phyloP scores from a whole-genome alignment of 2,888 invertebrate genomes.

The Drosophila stalkeri region DNA sequence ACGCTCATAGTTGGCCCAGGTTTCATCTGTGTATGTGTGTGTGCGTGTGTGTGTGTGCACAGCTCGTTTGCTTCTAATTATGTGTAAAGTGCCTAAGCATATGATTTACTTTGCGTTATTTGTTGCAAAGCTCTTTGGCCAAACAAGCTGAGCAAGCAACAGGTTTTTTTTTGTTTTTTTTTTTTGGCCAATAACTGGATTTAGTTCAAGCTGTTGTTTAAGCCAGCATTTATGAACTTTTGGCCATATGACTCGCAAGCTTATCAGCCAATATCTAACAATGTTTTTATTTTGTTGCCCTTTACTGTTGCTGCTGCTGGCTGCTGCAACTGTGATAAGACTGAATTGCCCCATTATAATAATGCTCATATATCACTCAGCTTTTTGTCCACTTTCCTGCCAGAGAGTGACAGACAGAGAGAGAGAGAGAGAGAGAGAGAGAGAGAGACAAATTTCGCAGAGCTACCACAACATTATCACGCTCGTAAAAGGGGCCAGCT shows the following conservation, averaged over 20 bases:
- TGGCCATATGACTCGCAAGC: not conserved
- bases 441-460: slow-evolving; percentile 38
- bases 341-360: slow-evolving; percentile 21
- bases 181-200: slow-evolving; percentile 9
- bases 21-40: slow-evolving; percentile 10
- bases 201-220: slow-evolving; percentile 16
- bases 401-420: not conserved
- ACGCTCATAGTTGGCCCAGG: slow-evolving; percentile 53
- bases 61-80: slow-evolving; percentile 63
- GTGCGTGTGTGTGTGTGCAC: slow-evolving; percentile 26
- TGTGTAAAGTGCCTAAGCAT: slow-evolving; percentile 79
- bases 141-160: slow-evolving; percentile 43
- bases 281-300: not conserved
- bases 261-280: not conserved
- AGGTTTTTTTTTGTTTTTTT: slow-evolving; percentile 38
- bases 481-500: slow-evolving; percentile 50
- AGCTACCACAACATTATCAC: slow-evolving; percentile 62
- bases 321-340: slow-evolving; percentile 21
- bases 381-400: not conserved
- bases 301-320: slow-evolving; percentile 4
- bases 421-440: not conserved
- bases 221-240: slow-evolving; percentile 8
- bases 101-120: slow-evolving; percentile 72
- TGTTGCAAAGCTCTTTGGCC: slow-evolving; percentile 31
- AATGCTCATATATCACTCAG: slow-evolving; percentile 16